These are phyloP conservation scores for Eupleurogrammus muticus DNA, from an alignment of 2,797 vertebrate species.

Conservation along the genomic window DNA sequence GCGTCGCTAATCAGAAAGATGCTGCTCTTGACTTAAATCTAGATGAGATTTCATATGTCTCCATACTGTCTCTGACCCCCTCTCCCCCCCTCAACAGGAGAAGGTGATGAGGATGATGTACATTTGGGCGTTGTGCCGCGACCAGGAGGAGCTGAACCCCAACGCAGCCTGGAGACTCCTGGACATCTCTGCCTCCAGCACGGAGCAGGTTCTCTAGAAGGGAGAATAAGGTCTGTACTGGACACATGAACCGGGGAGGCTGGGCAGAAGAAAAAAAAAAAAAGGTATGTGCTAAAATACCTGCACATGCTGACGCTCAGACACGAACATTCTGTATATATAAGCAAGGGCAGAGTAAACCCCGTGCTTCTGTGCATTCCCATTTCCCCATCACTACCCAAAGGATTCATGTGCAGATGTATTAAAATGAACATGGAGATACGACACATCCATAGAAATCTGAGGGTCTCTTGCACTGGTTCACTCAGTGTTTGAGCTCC, in stretches of 20 bases:
- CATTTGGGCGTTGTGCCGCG: slow-evolving; percentile 96
- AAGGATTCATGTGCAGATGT: slow-evolving; percentile 30
- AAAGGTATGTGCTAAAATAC: slow-evolving; percentile 37
- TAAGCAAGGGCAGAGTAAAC: slow-evolving; percentile 23
- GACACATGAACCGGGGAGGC: slow-evolving; percentile 25
- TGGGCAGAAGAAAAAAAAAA: slow-evolving; percentile 18
- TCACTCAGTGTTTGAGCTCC: slow-evolving; percentile 24
- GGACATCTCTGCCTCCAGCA: slow-evolving; percentile 95
- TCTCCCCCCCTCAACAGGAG: slow-evolving; percentile 81
- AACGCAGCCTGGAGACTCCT: slow-evolving; percentile 94
- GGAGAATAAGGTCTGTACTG: slow-evolving; percentile 8
- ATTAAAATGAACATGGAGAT: slow-evolving; percentile 11
- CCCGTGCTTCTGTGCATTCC: slow-evolving; percentile 37
- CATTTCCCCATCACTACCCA: slow-evolving; percentile 10
- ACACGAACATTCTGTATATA: slow-evolving; percentile 7
- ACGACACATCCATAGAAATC: slow-evolving; percentile 23
- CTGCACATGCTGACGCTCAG: slow-evolving; percentile 22
- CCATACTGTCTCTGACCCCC: slow-evolving; percentile 18
- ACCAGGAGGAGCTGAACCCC: slow-evolving; percentile 96
- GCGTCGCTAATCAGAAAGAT: background rate
- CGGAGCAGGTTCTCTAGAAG: slow-evolving; percentile 87
- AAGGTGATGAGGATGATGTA: slow-evolving; percentile 96
- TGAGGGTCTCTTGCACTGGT: slow-evolving; percentile 21
- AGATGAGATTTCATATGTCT: background rate
- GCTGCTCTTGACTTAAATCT: background rate